These are phyloP conservation scores for Circaetus gallicus DNA, from an alignment of 2,113 vertebrate genomes.

Conservation along the genomic window DNA sequence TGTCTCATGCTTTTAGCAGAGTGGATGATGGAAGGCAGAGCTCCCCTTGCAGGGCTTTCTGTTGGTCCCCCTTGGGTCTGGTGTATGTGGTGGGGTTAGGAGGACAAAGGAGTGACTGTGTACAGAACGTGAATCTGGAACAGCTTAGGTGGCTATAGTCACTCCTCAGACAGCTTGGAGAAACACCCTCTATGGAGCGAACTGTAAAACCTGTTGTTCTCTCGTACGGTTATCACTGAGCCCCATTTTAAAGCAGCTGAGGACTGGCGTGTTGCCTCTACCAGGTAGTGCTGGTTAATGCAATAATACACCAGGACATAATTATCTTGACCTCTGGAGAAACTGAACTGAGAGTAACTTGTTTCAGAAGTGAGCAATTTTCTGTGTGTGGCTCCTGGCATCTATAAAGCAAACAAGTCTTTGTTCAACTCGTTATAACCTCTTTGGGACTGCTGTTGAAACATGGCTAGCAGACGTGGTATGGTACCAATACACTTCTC, in stretches of 20 bases:
- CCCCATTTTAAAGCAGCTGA: neutral
- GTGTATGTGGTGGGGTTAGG: neutral
- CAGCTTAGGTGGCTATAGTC: neutral
- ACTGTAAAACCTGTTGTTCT: neutral
- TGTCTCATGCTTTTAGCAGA: neutral
- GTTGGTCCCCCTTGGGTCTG: neutral
- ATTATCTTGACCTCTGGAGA: neutral
- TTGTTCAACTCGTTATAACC: neutral
- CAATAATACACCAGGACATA: neutral
- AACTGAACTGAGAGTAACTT: neutral
- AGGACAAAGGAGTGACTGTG: constrained; percentile 19
- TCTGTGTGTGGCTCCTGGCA: constrained; percentile 19
- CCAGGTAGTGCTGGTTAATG: neutral
- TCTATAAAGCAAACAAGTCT: constrained; percentile 20
- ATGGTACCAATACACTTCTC: neutral
- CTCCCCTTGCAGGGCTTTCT: neutral
- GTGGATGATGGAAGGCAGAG: neutral
- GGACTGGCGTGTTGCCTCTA: neutral
- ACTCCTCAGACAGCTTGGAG: neutral
- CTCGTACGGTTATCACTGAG: fast-evolving
- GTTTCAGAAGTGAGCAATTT: constrained; percentile 24
- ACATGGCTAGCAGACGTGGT: neutral
- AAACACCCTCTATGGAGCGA: neutral
- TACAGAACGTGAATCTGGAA: neutral
- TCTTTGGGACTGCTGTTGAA: neutral